Percentiles rank a stretch among this genome's conserved stretches.
Evolutionary conservation across 2,888 invertebrate species (phyloP).

Genomic region (Lepidochrysops patricia): DNA sequence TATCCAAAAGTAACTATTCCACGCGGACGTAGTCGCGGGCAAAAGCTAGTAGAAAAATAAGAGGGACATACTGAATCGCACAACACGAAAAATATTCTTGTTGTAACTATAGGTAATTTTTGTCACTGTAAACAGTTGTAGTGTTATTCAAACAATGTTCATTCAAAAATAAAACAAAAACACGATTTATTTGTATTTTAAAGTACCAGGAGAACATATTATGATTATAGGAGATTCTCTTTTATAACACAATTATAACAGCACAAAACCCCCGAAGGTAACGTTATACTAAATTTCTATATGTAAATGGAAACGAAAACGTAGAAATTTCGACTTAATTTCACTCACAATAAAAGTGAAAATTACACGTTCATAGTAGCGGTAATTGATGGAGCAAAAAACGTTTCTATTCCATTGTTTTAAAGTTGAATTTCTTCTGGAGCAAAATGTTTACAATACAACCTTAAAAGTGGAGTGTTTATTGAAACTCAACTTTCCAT

Average conservation of each 20-base stretch:
- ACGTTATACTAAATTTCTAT: slow-evolving; percentile 6
- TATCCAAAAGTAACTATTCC: no score
- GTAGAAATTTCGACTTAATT: neutral
- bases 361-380: neutral
- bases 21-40: no score
- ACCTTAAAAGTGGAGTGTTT: neutral
- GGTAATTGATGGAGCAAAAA: neutral
- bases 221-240: slow-evolving; percentile 3
- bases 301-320: neutral
- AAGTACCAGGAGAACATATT: neutral
- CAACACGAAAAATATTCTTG: no score
- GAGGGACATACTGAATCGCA: no score
- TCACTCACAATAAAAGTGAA: neutral
- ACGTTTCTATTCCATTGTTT: slow-evolving; percentile 3
- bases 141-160: neutral
- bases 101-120: no score
- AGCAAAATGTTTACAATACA: neutral
- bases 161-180: neutral
- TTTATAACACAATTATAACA: slow-evolving; percentile 3
- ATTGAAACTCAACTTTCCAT: neutral
- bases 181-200: neutral
- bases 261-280: neutral
- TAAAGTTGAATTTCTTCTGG: neutral
- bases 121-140: neutral
- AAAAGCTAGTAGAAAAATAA: no score